phyloP scores from a whole-genome alignment of 2,888 invertebrate genomes.

The Agriopis leucophaearia region DNA sequence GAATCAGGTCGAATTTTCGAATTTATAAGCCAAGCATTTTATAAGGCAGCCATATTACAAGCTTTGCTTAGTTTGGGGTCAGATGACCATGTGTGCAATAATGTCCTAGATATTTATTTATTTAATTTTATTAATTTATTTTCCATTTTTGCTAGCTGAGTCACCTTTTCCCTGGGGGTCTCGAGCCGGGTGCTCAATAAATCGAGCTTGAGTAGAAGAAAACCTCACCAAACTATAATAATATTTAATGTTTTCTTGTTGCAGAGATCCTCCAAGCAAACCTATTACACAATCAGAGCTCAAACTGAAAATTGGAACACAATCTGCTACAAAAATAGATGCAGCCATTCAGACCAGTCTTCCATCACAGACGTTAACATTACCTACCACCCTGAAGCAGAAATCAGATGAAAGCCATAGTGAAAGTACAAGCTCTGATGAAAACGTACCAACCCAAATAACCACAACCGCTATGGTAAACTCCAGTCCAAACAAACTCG shows the following conservation, averaged over 20 bases:
- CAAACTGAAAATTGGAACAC: not conserved
- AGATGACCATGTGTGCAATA: too few relatives aligned
- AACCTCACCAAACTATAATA: too few relatives aligned
- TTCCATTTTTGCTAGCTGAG: too few relatives aligned
- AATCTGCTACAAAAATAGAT: slow-evolving; percentile 7
- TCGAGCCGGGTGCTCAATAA: too few relatives aligned
- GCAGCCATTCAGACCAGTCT: slow-evolving; percentile 17
- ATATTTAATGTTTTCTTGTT: not conserved
- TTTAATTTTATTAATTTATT: too few relatives aligned
- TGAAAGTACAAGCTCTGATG: slow-evolving; percentile 1
- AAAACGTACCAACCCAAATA: slow-evolving; percentile 6
- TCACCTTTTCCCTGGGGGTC: too few relatives aligned
- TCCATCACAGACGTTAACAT: slow-evolving; percentile 6
- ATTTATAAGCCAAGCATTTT: too few relatives aligned
- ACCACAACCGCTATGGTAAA: slow-evolving; percentile 6
- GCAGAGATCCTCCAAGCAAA: not conserved
- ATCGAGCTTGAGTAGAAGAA: too few relatives aligned
- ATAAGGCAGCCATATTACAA: too few relatives aligned
- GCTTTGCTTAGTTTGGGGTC: too few relatives aligned
- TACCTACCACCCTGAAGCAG: not conserved
- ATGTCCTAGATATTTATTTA: too few relatives aligned
- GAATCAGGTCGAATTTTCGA: too few relatives aligned
- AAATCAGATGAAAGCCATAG: not conserved
- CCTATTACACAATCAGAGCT: not conserved
- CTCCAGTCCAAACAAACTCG: not conserved